Base-by-base conservation (phyloP, 2,888 invertebrate genomes). In the Synanthedon myopaeformis region DNA sequence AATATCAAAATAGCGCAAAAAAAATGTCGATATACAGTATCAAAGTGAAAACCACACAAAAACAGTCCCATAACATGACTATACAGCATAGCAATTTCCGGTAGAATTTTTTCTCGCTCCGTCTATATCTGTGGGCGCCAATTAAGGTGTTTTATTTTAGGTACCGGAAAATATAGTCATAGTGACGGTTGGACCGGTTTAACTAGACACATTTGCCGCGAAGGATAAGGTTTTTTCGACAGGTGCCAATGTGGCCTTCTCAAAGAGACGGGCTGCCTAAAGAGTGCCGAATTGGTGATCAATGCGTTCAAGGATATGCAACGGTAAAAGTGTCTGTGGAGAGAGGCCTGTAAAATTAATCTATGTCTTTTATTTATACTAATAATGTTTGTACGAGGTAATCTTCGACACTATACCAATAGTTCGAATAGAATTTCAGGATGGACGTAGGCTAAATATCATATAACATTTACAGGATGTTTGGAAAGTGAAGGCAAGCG, bases 171-270 rank as follows among this genome's bases (percentile, higher is more conserved):
- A 73, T 66, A 66, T 59, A 60, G 61, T 60, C 63, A 60, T 56
- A 69, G 67, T 67, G 75, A 71, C 76, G 70, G 75, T 72, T 72
- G 58, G 60, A 78, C 75, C 74, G 75, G 75, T 76, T 57, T 59
- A 59, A 60, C 67, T 73, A 73, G 74, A 66, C 66, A 55, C 52
- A 35, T 63, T 66, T 59, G 63, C 54, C 61, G 57, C 64, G 72
- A 76, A 75, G 76, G 76, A 75, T 76, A 72, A 6, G 5, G 70
- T 74, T 74, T 75, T 76, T 75, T 69, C 72, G 58, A 67, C 67
- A 64, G 66, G 57, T 56, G 53, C 56, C 54, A 60, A 58, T 65
- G 63, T 67, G 72, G 67, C 74, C 74, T 74, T 70, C 70, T 68
- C 66, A 59, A 35, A 56, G 68, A 55, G 67, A 70, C 60, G 62